Evolutionary conservation across 2,888 invertebrate genomes (phyloP).

Genomic region (Orchesella flavescens): DNA sequence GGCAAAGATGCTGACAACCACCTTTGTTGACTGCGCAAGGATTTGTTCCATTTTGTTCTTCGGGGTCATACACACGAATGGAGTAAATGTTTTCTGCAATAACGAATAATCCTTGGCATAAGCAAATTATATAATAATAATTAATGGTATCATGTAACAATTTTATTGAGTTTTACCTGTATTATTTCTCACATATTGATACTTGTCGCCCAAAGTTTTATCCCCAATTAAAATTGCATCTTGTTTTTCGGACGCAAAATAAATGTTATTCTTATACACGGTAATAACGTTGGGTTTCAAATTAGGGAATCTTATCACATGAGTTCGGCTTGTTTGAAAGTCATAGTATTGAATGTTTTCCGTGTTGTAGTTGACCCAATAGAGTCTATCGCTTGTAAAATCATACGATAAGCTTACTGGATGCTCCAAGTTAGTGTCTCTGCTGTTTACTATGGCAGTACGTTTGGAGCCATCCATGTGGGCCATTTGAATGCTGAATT

Average conservation of each 20-base stretch:
- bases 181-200: slow-evolving; percentile 78
- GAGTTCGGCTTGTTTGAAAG: slow-evolving; percentile 74
- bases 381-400: slow-evolving; percentile 77
- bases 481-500: slow-evolving; percentile 76
- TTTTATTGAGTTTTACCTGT: slow-evolving; percentile 73
- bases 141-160: neutral
- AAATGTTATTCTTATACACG: slow-evolving; percentile 79
- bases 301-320: slow-evolving; percentile 72
- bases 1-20: slow-evolving; percentile 84
- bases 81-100: slow-evolving; percentile 72
- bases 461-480: slow-evolving; percentile 80
- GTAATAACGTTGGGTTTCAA: slow-evolving; percentile 80
- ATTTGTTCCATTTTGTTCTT: slow-evolving; percentile 79
- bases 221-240: slow-evolving; percentile 80
- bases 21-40: slow-evolving; percentile 77
- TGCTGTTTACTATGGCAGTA: slow-evolving; percentile 72
- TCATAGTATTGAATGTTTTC: slow-evolving; percentile 80
- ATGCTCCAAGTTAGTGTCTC: slow-evolving; percentile 72
- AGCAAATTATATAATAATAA: neutral
- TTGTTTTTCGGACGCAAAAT: slow-evolving; percentile 80
- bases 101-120: slow-evolving; percentile 4
- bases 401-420: slow-evolving; percentile 73
- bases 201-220: slow-evolving; percentile 77
- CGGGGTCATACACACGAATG: slow-evolving; percentile 79
- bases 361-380: slow-evolving; percentile 78